Percentiles rank a stretch among this genome's conserved stretches.
These are phyloP conservation scores for Toxotes lorentzi DNA, from an alignment of 2,797 vertebrate genomes.

Conservation along the genomic window DNA sequence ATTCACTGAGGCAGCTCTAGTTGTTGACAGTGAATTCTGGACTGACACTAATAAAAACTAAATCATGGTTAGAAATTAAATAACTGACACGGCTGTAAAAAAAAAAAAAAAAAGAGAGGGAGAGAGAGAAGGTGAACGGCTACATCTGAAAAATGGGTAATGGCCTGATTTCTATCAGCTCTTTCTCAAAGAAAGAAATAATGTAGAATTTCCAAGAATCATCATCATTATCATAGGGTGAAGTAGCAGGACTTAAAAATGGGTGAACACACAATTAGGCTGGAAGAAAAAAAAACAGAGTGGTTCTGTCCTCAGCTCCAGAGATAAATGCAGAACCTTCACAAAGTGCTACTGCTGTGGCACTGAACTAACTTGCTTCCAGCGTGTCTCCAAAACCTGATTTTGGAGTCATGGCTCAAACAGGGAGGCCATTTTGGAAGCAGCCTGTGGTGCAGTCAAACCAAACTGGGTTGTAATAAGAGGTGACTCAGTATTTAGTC, in stretches of 20 bases:
- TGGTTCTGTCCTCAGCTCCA: neutral
- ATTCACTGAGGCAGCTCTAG: slow-evolving; percentile 36
- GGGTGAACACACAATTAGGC: slow-evolving; percentile 9
- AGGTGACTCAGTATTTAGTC: neutral
- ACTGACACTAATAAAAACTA: slow-evolving; percentile 27
- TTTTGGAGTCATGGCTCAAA: slow-evolving; percentile 28
- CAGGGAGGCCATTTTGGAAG: neutral
- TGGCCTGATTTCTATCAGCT: slow-evolving; percentile 28
- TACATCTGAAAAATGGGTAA: slow-evolving; percentile 21
- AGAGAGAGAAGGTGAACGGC: slow-evolving; percentile 16
- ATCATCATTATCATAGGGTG: too few relatives aligned
- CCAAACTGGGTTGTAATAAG: neutral
- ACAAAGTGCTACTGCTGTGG: slow-evolving; percentile 9
- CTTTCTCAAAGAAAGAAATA: neutral
- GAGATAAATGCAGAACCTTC: slow-evolving; percentile 1
- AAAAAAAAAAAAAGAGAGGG: too few relatives aligned
- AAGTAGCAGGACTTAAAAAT: neutral
- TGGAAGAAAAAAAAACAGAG: slow-evolving; percentile 11
- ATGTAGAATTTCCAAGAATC: neutral
- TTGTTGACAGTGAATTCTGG: slow-evolving; percentile 32
- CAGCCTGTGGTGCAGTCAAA: neutral
- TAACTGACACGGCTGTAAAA: slow-evolving; percentile 31
- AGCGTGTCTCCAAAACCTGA: neutral
- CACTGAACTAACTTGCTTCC: neutral
- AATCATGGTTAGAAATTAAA: slow-evolving; percentile 41